Conservation (phyloP, 1,140 invertebrate genomes). For the Planococcus citri region DNA sequence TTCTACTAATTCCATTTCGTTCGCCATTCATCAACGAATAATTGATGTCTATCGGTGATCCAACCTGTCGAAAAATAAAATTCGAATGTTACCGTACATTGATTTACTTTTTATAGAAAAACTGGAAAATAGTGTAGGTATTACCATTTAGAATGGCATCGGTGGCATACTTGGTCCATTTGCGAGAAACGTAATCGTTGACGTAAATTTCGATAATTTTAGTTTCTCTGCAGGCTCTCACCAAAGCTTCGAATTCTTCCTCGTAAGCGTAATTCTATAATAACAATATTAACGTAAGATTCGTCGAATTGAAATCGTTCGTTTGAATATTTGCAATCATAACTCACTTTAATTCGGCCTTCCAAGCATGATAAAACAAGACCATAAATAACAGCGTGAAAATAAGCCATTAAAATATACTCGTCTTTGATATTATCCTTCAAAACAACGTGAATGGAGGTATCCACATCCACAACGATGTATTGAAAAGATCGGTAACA, state of each 20-base stretch:
- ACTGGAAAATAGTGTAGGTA: neutral
- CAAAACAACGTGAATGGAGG: constrained; percentile 38
- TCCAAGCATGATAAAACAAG: neutral
- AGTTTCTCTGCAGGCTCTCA: neutral
- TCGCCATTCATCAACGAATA: constrained; percentile 27
- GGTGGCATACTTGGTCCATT: neutral
- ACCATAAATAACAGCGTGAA: constrained; percentile 38
- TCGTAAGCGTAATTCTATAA: neutral
- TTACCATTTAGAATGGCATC: neutral
- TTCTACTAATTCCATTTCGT: constrained; percentile 23
- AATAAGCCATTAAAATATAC: constrained; percentile 41
- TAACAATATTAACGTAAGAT: neutral
- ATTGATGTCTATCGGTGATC: constrained; percentile 22
- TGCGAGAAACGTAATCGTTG: neutral
- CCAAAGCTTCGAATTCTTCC: neutral
- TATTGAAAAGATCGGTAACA: neutral
- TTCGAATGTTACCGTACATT: neutral
- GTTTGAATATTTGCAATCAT: too few relatives aligned
- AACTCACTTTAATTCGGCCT: too few relatives aligned
- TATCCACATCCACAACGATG: neutral
- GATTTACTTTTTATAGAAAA: too few relatives aligned
- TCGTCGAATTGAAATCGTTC: neutral
- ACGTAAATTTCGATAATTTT: neutral
- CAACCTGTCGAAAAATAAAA: constrained; percentile 24
- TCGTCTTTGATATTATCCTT: constrained; percentile 33